phyloP scores from a whole-genome alignment of 2,113 vertebrate genomes.

The Rhineura floridana region DNA sequence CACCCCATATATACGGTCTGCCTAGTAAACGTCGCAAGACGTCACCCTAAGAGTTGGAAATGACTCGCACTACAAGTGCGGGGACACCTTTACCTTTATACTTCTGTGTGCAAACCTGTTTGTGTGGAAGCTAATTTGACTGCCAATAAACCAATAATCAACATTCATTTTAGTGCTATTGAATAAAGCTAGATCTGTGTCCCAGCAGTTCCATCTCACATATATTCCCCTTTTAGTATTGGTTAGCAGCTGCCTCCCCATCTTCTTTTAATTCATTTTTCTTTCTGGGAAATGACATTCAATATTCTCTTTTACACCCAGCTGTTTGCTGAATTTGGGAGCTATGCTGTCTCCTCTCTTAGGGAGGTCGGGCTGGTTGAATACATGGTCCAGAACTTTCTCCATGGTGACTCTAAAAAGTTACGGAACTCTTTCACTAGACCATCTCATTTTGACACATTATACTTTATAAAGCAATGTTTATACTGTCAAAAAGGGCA shows the following conservation, averaged over 20 bases:
- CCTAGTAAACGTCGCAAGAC: no score
- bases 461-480: no score
- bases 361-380: background rate
- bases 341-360: background rate
- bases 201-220: background rate
- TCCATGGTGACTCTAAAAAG: background rate
- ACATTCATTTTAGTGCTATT: background rate
- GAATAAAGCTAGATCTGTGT: background rate
- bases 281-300: background rate
- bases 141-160: background rate
- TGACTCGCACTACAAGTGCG: no score
- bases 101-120: background rate
- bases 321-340: background rate
- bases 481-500: no score
- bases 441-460: no score
- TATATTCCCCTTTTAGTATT: background rate
- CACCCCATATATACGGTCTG: no score
- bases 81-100: no score
- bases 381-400: no score
- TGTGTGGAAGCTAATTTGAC: background rate
- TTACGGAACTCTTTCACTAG: background rate
- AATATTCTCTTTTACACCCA: background rate
- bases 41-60: no score
- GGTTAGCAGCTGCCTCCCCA: background rate
- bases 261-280: background rate